Evolutionary conservation across 2,113 vertebrate species (phyloP).

Genomic region (Serinus canaria): DNA sequence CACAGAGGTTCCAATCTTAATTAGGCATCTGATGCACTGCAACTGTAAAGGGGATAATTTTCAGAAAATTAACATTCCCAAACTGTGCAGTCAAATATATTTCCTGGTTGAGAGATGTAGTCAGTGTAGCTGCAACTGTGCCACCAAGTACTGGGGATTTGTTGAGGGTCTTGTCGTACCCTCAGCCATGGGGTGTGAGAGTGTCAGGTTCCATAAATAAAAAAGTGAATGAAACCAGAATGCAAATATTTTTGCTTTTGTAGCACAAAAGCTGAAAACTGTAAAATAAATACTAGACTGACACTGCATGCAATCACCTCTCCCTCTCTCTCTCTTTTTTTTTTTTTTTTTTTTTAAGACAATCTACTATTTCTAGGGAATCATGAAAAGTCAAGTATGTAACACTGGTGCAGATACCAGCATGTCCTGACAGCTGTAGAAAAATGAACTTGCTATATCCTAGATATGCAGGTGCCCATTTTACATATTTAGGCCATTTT

Average conservation of each 20-base stretch:
- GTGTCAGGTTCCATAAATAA: neutral
- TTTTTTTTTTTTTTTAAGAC: neutral
- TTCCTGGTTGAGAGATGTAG: neutral
- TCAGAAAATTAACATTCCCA: neutral
- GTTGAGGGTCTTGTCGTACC: neutral
- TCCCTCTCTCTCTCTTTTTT: no score
- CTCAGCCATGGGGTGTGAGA: neutral
- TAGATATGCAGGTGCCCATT: neutral
- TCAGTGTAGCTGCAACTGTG: neutral
- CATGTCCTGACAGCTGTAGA: neutral
- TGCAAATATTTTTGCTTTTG: neutral
- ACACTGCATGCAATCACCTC: fast-evolving
- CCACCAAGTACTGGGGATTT: neutral
- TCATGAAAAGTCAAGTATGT: neutral
- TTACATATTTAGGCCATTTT: neutral
- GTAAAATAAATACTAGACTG: neutral
- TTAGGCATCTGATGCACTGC: neutral
- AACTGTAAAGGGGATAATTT: neutral
- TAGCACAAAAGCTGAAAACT: neutral
- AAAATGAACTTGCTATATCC: neutral
- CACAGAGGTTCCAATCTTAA: neutral
- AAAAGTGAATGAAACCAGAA: neutral
- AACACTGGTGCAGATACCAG: neutral
- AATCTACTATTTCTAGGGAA: neutral
- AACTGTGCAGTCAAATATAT: neutral